Evolutionary conservation across 2,888 invertebrate species (phyloP).

Genomic region (Amphiduros pacificus): DNA sequence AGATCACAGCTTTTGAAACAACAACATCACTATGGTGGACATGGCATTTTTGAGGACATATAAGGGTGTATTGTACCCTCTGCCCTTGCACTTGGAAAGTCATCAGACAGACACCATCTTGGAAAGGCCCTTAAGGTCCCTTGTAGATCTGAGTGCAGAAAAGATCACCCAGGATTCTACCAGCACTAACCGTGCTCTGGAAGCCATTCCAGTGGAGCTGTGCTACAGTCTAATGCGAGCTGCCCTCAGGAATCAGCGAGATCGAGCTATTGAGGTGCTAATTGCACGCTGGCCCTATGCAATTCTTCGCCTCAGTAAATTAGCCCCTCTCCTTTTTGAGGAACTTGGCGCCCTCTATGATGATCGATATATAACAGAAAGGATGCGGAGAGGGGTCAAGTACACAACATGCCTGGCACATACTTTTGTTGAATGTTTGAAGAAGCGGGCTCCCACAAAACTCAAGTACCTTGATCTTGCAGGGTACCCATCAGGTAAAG

Average conservation of each 20-base stretch:
- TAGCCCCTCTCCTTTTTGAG: constrained; percentile 46
- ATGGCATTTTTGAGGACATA: too few relatives aligned
- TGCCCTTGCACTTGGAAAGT: constrained; percentile 29
- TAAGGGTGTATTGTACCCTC: constrained; percentile 44
- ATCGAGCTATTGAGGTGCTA: constrained; percentile 46
- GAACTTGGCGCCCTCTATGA: constrained; percentile 41
- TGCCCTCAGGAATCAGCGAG: constrained; percentile 42
- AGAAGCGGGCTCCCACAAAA: constrained; percentile 39
- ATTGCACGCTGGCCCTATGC: constrained; percentile 45
- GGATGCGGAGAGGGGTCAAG: constrained; percentile 43
- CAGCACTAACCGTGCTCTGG: constrained; percentile 34
- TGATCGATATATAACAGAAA: constrained; percentile 34
- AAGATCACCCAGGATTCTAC: constrained; percentile 44
- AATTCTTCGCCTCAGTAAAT: constrained; percentile 38
- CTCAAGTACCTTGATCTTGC: constrained; percentile 49
- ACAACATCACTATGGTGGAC: too few relatives aligned
- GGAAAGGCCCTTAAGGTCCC: constrained; percentile 32
- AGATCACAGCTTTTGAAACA: too few relatives aligned
- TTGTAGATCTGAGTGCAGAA: constrained; percentile 41
- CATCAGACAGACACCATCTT: neutral
- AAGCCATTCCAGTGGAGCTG: constrained; percentile 38
- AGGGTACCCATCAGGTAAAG: constrained; percentile 52
- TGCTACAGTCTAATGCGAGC: constrained; percentile 43
- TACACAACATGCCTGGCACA: constrained; percentile 53
- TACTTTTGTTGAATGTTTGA: constrained; percentile 49